Evolutionary conservation across 37 sponge, comb jelly and placozoan species (phyloP), one percentile per base, ranked within the genome.

Genomic region (Halichondria panicea): DNA sequence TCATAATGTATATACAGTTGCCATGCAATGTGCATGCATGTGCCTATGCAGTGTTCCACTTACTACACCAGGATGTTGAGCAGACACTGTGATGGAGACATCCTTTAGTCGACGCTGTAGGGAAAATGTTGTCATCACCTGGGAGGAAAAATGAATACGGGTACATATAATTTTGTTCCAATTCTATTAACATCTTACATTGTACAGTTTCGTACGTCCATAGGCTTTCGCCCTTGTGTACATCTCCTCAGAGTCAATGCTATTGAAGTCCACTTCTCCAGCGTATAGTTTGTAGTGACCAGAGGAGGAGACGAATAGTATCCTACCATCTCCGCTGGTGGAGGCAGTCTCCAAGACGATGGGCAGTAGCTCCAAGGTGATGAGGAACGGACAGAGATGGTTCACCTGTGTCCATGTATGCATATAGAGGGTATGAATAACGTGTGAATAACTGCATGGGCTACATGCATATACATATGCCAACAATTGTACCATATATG

Each of bases 291-390:
- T n/a, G 27, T 41, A 21, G 63, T 82, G 80, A 2, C 37, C 65
- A 12, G 13, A 9, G 6, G 92, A 91, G 3, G 92, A 86, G n/a
- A 91, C 84, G 78, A 87, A 72, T 7, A 86, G 67, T 25, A 92
- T 80, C 53, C 92, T 70, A 1, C 70, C 84, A 77, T 87, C 92
- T 64, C 82, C 72, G 18, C 58, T 45, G 21, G 42, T 18, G 15
- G 66, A 31, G 33, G 87, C 87, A 38, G 91, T 81, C 48, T 70
- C 53, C 70, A 78, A 0, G 42, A 92, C 12, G 53, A 79, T 18
- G 19, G 88, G 88, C 1, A 92, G 84, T 19, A 92, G 92, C 67
- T 92, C 88, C 63, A 92, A 60, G 39, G 88, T 87, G 48, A 92
- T 38, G 25, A 87, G 71, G 31, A 92, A 65, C 62, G 76, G 88